Evolutionary conservation across 1,140 invertebrate genomes (phyloP).

Genomic region (Akabosia matsudoensis): DNA sequence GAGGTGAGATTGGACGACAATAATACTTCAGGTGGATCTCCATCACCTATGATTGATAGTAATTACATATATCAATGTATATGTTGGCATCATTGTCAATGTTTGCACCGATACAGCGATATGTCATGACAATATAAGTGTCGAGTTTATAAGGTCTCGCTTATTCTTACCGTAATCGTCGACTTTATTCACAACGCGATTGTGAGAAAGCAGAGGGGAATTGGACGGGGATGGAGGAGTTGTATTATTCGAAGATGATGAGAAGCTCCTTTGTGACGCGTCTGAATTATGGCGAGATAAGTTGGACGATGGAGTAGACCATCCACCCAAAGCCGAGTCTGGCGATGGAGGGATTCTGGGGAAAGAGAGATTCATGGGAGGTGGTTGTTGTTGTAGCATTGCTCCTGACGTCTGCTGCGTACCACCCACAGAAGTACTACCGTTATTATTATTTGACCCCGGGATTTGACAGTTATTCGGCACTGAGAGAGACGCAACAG

Average conservation of each 20-base stretch:
- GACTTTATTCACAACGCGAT: conserved; percentile 46
- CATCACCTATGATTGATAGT: conserved; percentile 47
- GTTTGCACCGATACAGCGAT: neutral
- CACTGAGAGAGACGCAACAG: neutral
- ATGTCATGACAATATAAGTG: neutral
- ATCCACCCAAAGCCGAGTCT: conserved; percentile 61
- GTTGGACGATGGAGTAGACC: conserved; percentile 63
- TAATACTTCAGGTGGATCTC: conserved; percentile 51
- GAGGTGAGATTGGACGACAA: conserved; percentile 59
- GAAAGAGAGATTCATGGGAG: conserved; percentile 66
- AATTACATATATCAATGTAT: conserved; percentile 53
- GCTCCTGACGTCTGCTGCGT: conserved; percentile 25
- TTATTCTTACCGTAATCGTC: conserved; percentile 43
- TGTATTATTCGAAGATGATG: conserved; percentile 57
- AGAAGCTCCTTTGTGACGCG: conserved; percentile 72
- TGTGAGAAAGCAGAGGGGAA: conserved; percentile 69
- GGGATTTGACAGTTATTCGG: conserved; percentile 12
- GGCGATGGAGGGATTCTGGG: conserved; percentile 67
- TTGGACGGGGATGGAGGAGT: conserved; percentile 70
- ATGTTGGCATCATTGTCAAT: conserved; percentile 49
- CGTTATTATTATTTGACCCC: conserved; percentile 32
- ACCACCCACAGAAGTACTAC: conserved; percentile 28
- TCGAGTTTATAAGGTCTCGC: neutral
- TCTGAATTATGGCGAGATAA: conserved; percentile 84
- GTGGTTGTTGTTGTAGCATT: conserved; percentile 41